A percentile compares a stretch with the other conserved stretches of the same genome.
Evolutionary conservation across 2,888 invertebrate genomes (phyloP).

Genomic region (Drosophila anceps): DNA sequence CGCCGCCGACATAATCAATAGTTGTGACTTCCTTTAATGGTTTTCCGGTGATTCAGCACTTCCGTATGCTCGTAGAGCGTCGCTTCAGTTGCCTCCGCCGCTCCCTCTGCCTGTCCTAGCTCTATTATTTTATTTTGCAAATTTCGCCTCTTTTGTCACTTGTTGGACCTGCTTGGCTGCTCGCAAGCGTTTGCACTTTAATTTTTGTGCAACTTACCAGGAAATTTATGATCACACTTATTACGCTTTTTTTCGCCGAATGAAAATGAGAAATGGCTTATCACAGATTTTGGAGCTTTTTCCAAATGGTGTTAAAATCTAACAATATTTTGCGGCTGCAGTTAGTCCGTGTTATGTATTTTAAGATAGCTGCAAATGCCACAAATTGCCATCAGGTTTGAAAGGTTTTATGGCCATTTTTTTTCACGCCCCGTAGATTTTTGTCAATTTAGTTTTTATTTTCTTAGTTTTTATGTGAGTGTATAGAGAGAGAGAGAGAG

Average conservation of each 20-base stretch:
- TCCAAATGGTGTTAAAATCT: conserved; percentile 52
- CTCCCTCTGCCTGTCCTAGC: conserved; percentile 28
- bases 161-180: conserved; percentile 59
- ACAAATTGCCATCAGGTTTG: conserved; percentile 40
- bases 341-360: conserved; percentile 20
- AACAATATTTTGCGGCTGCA: conserved; percentile 52
- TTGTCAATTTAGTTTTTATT: conserved; percentile 46
- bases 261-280: conserved; percentile 45
- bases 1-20: conserved; percentile 80
- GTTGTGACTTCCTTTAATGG: conserved; percentile 83
- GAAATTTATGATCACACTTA: conserved; percentile 55
- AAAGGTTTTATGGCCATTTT: conserved; percentile 58
- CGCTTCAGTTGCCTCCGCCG: conserved; percentile 6
- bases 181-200: conserved; percentile 52
- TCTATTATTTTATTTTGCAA: conserved; percentile 66
- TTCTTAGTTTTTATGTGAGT: conserved; percentile 9
- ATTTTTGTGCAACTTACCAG: conserved; percentile 41
- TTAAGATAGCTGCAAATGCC: conserved; percentile 20
- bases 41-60: conserved; percentile 82
- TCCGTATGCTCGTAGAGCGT: conserved; percentile 49
- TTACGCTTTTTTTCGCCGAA: conserved; percentile 39
- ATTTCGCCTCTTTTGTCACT: conserved; percentile 63
- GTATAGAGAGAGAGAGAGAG: not conserved
- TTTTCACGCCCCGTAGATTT: conserved; percentile 64
- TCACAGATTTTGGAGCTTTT: conserved; percentile 40